Conservation (phyloP, 1,140 invertebrate genomes). For the Pseudomyrmex flavicornis region DNA sequence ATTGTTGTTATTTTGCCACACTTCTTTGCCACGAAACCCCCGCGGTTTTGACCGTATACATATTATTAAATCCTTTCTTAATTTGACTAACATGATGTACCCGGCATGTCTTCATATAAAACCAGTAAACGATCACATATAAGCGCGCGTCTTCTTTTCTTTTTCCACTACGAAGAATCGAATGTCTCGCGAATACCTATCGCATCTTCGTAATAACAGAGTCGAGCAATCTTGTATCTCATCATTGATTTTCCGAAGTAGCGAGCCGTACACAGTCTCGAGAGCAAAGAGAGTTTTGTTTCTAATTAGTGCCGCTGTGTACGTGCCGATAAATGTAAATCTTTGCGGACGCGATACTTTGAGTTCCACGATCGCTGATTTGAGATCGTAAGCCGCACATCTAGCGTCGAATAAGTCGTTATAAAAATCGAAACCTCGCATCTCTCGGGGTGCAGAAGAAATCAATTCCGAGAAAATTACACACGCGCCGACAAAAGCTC, state of each 20-base stretch:
- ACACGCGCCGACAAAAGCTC: not conserved
- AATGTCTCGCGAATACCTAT: not conserved
- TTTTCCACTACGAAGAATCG: not conserved
- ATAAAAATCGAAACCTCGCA: not conserved
- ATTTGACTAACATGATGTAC: constrained; percentile 4
- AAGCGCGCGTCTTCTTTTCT: not conserved
- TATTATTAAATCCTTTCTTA: constrained; percentile 9
- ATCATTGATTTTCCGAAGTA: constrained; percentile 52
- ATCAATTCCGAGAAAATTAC: constrained; percentile 4
- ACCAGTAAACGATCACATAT: constrained; percentile 9
- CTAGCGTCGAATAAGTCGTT: not conserved
- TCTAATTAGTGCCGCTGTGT: constrained; percentile 12
- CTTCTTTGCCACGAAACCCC: not conserved
- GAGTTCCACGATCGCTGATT: constrained; percentile 9
- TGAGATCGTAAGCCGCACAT: not conserved
- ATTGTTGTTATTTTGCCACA: constrained; percentile 16
- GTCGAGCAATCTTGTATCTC: constrained; percentile 16
- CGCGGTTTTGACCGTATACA: not conserved
- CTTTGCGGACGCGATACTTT: not conserved
- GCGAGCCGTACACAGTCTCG: constrained; percentile 13
- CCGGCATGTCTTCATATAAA: not conserved
- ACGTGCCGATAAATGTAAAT: not conserved
- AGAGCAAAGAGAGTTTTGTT: not conserved
- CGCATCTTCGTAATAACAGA: constrained; percentile 36
- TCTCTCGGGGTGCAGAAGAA: not conserved